Base-by-base conservation (phyloP, 2,888 invertebrate genomes). In the Seira sanloemensis region DNA sequence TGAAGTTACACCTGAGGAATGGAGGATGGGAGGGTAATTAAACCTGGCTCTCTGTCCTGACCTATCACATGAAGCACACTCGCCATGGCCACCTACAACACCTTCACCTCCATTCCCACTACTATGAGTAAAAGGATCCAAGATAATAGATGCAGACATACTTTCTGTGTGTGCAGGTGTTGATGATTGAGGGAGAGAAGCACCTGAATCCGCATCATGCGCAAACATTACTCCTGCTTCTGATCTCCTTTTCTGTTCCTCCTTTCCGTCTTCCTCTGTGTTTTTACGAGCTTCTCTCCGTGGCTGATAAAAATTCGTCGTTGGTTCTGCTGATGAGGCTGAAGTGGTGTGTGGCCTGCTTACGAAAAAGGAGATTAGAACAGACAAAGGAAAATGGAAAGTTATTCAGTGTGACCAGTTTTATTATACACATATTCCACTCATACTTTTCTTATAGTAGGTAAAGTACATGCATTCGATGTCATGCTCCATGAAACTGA, bases 301-400 rank as follows among this genome's bases (percentile, higher is more conserved):
- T 18, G 21, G 16, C 24, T 2, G 24, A 46, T 21, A 50, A 21
- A 50, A 25, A 46, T 21, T 69, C 5, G 18, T 69, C n/a, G 16
- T n/a, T 18, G 18, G 2, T 9, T 67, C 69, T 27, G n/a, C 69
- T 4, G 23, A 27, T 26, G 69, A 69, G 26, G 27, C 26, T 18
- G 46, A 37, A 18, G 69, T 37, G 24, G 26, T 27, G 69, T 69
- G 69, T n/a, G 69, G 16, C 21, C 69, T 69, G 69, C 37, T 69
- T 69, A 12, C 69, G 19, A 69, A 27, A 69, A 37, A 37, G 19
- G 37, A 5, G 19, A 37, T n/a, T n/a, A n/a, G 19, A 7, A 68
- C 27, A 27, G 19, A 66, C 66, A 19, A 66, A 66, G 21, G 9
- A 66, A 66, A 68, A 68, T 72, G 72, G 50, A 72, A 73, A 58